phyloP scores from a whole-genome alignment of 2,888 invertebrate genomes.

The Pharmacophagus antenor region DNA sequence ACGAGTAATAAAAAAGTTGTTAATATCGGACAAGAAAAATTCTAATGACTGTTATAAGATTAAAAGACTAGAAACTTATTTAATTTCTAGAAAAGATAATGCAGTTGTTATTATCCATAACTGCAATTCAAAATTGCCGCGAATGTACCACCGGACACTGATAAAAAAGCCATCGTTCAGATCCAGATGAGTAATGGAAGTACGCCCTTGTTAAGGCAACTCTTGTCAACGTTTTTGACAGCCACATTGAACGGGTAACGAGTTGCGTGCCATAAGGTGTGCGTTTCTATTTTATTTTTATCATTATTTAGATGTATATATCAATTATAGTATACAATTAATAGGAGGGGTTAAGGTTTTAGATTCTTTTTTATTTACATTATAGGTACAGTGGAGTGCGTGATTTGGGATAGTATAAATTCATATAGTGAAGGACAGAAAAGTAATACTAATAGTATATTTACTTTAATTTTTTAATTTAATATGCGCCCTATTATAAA shows the following conservation, averaged over 20 bases:
- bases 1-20: too few relatives aligned
- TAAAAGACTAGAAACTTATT: not conserved
- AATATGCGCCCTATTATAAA: too few relatives aligned
- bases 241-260: conserved; percentile 27
- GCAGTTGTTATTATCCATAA: conserved; percentile 9
- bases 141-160: conserved; percentile 22
- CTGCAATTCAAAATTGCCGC: conserved; percentile 23
- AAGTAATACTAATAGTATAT: too few relatives aligned
- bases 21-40: too few relatives aligned
- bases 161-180: conserved; percentile 31
- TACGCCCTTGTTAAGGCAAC: conserved; percentile 18
- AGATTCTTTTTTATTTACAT: too few relatives aligned
- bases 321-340: conserved; percentile 11
- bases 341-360: too few relatives aligned
- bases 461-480: too few relatives aligned
- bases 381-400: too few relatives aligned
- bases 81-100: not conserved
- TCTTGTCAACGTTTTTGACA: conserved; percentile 32
- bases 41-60: not conserved
- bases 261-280: conserved; percentile 27
- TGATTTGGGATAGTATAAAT: too few relatives aligned
- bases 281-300: not conserved
- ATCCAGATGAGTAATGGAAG: conserved; percentile 34
- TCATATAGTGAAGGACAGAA: too few relatives aligned
- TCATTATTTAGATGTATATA: not conserved